Conservation (phyloP, 2,113 vertebrate genomes). For the Entomyzon cyanotis region DNA sequence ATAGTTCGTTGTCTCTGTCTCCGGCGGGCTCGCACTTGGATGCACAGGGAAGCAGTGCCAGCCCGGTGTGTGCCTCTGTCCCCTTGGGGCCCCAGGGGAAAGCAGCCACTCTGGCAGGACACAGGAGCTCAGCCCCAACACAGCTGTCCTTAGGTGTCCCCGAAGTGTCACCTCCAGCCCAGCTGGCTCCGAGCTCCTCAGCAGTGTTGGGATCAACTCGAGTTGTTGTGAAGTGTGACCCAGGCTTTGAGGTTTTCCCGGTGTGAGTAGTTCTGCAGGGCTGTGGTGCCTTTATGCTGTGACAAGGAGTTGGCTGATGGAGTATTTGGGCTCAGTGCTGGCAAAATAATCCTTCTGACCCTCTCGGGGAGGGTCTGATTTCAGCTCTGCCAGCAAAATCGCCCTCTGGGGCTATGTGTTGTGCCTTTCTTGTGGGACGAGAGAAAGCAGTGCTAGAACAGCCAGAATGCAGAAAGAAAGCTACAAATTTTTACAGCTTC, state of each 20-base stretch:
- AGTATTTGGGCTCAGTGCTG: not conserved
- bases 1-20: not conserved
- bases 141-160: not conserved
- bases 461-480: not conserved
- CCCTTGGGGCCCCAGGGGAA: too few species aligned
- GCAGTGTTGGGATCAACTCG: accelerated
- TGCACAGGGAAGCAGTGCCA: not conserved
- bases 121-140: accelerated
- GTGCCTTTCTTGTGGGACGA: not conserved
- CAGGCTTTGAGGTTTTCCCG: not conserved
- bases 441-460: not conserved
- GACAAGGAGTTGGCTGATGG: not conserved
- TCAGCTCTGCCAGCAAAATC: not conserved
- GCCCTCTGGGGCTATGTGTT: not conserved
- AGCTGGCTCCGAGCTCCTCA: not conserved
- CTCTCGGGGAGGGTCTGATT: not conserved
- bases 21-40: accelerated
- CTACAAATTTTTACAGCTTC: not conserved
- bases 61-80: accelerated
- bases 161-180: not conserved
- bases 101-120: accelerated
- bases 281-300: not conserved
- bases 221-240: not conserved
- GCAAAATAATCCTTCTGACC: not conserved
- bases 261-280: not conserved